phyloP scores from a whole-genome alignment of 2,113 vertebrate species.

The Pseudorhombus dupliciocellatus region DNA sequence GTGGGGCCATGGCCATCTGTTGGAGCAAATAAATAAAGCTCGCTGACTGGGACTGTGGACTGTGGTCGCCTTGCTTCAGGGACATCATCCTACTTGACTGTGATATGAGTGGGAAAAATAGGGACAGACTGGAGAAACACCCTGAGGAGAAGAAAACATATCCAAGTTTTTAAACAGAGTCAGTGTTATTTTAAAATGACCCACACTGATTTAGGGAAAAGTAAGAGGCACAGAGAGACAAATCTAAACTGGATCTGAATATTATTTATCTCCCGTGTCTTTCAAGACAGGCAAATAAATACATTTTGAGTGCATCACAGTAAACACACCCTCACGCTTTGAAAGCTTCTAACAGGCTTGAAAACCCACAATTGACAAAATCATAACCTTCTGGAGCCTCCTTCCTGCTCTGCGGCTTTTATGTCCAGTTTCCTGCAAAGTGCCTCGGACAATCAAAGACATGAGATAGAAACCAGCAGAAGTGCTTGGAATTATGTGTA shows the following conservation, averaged over 20 bases:
- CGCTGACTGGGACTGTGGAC: not conserved
- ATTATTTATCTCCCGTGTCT: not conserved
- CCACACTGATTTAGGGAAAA: constrained; percentile 3
- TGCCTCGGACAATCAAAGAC: constrained; percentile 24
- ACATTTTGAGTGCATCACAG: constrained; percentile 11
- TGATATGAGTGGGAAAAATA: not conserved
- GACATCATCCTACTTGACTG: not conserved
- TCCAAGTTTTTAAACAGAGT: not conserved
- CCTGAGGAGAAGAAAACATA: not conserved
- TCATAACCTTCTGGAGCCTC: constrained; percentile 20
- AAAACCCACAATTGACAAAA: constrained; percentile 33
- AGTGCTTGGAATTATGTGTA: constrained; percentile 4
- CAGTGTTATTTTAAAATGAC: constrained; percentile 9
- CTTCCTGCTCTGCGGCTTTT: not conserved
- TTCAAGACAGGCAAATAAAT: not conserved
- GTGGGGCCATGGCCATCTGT: too few species aligned
- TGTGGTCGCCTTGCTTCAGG: not conserved
- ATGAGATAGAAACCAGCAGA: constrained; percentile 16
- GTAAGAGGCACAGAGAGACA: not conserved
- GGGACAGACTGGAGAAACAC: constrained; percentile 1
- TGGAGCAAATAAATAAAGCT: not conserved
- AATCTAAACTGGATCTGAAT: not conserved
- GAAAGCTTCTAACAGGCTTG: constrained; percentile 2
- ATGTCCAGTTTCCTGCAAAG: not conserved
- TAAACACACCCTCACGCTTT: constrained; percentile 21